Evolutionary conservation across 2,113 vertebrate genomes (phyloP).

Genomic region (Cheirogaleus medius): DNA sequence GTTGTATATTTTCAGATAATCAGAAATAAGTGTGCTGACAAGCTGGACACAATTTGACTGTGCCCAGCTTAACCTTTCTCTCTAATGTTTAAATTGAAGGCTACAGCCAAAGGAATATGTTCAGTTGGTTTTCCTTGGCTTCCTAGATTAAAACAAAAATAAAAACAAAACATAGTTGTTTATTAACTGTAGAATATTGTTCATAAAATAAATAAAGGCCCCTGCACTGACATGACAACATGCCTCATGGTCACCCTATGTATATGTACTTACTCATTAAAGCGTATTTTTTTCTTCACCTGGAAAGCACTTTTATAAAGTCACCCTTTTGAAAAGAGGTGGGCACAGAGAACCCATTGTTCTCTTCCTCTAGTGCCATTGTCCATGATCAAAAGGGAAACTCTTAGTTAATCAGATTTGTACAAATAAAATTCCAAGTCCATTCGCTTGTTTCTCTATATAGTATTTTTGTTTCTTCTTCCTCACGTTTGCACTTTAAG

Average conservation of each 20-base stretch:
- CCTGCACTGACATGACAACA: slow-evolving; percentile 76
- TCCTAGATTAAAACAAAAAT: slow-evolving; percentile 60
- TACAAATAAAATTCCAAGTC: slow-evolving; percentile 81
- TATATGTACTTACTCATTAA: slow-evolving; percentile 77
- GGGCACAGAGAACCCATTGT: neutral
- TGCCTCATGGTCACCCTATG: slow-evolving; percentile 82
- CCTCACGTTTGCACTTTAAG: slow-evolving; percentile 71
- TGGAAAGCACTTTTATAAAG: slow-evolving; percentile 56
- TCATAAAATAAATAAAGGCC: slow-evolving; percentile 81
- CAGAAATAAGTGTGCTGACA: slow-evolving; percentile 79
- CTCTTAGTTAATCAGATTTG: slow-evolving; percentile 77
- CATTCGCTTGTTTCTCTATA: slow-evolving; percentile 75
- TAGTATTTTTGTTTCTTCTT: slow-evolving; percentile 63
- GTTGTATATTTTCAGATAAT: slow-evolving; percentile 79
- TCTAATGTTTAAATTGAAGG: slow-evolving; percentile 69
- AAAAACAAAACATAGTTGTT: slow-evolving; percentile 66
- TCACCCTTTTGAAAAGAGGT: slow-evolving; percentile 44
- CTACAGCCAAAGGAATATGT: slow-evolving; percentile 72
- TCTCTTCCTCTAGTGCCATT: slow-evolving; percentile 17
- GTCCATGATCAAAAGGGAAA: slow-evolving; percentile 41
- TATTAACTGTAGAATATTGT: slow-evolving; percentile 78
- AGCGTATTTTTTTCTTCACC: slow-evolving; percentile 42
- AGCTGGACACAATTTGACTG: slow-evolving; percentile 58
- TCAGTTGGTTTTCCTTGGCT: slow-evolving; percentile 78
- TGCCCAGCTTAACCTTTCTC: slow-evolving; percentile 70